Base-by-base conservation (phyloP, 2,113 vertebrate species). In the Pandion haliaetus region DNA sequence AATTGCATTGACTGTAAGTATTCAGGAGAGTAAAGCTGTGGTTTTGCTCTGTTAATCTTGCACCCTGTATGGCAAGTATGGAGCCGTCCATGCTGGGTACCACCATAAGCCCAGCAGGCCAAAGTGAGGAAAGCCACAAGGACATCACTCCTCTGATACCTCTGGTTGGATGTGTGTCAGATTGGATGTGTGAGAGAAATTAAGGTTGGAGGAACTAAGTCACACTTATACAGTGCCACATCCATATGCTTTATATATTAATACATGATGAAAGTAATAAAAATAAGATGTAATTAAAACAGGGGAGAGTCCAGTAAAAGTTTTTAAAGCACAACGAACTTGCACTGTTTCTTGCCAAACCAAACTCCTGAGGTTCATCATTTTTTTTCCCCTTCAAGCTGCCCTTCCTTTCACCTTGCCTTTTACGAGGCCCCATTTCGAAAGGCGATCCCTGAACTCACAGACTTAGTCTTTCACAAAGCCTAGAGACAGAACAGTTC, bases 341-440 rank as follows among this genome's bases (percentile, higher is more conserved):
- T 62, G 70, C 44, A 40, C 57, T 81, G 69, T 47, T 92, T 29
- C 61, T 67, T 95, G 93, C 95, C 94, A 95, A 97, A 76, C 58
- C 72, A 95, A 96, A 91, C 91, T 91, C 86, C 45, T 34, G 73
- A 95, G 62, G 86, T 90, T 95, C 78, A 84, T 80, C 86, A 45
- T 21, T 71, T 72, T 87, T 82, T 59, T 29, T 4, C 16, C 15
- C n/a, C 49, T 94, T 63, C n/a, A 23, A 62, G 74, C 69, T 97
- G 96, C 90, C 96, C 96, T 97, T 96, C 93, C 95, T 96, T 96
- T 97, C 91, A 96, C 97, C 93, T 96, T 88, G 62, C 62, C 78
- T 95, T 97, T 94, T 73, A 90, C 4, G 84, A 95, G 97, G 93
- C 94, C 92, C 78, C 84, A 47, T 55, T 90, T 67, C 36, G 95